phyloP scores from a whole-genome alignment of 2,797 vertebrate genomes.

The Cuniculus paca region DNA sequence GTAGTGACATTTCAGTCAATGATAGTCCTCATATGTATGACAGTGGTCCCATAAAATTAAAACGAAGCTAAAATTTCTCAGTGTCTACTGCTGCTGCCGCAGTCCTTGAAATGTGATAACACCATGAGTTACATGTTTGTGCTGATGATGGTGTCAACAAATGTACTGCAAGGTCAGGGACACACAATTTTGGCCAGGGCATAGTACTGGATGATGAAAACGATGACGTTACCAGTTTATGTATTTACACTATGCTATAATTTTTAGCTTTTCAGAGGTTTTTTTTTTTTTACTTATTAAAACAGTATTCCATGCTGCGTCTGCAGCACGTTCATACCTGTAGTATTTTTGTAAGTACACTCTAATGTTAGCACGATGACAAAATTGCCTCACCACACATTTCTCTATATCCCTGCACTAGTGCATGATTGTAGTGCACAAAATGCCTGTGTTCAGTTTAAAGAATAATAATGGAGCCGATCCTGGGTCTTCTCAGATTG shows the following conservation, averaged over 20 bases:
- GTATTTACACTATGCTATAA: too few relatives aligned
- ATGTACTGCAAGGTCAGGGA: too few relatives aligned
- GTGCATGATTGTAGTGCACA: too few relatives aligned
- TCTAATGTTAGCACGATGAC: not conserved
- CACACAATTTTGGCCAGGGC: not conserved
- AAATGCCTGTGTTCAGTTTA: not conserved
- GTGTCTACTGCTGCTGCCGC: not conserved
- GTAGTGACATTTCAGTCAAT: not conserved
- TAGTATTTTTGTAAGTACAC: not conserved
- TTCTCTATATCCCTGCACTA: not conserved
- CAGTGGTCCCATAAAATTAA: not conserved
- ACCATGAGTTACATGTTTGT: not conserved
- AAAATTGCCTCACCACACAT: not conserved
- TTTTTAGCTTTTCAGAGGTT: not conserved
- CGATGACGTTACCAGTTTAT: too few relatives aligned
- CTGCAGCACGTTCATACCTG: not conserved
- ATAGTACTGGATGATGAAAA: not conserved
- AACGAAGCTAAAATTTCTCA: not conserved
- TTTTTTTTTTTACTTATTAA: not conserved
- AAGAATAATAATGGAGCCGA: not conserved
- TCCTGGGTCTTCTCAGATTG: rapidly evolving
- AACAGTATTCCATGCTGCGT: not conserved
- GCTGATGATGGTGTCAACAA: not conserved
- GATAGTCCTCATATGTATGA: not conserved
- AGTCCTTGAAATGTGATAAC: not conserved